A percentile compares a stretch with the other conserved stretches of the same genome.
Conservation (phyloP, 1,140 invertebrate species). For the Papilio polytes region DNA sequence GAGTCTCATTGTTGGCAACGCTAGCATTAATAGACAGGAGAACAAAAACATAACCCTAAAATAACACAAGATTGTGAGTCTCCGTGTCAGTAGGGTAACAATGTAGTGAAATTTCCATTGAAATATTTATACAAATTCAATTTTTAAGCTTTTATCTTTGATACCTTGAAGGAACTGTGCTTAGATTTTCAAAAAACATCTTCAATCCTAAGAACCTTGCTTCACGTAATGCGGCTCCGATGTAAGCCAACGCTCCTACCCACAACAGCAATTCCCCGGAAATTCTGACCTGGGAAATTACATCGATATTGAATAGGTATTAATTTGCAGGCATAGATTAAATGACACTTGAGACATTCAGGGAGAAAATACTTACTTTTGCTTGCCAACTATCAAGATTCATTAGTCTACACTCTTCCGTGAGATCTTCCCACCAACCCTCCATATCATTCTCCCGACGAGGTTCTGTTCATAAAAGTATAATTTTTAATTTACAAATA, state of each 20-base stretch:
- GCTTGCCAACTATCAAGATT: conserved; percentile 84
- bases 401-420: conserved; percentile 89
- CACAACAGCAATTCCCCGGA: conserved; percentile 89
- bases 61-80: neutral
- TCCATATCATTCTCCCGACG: conserved; percentile 80
- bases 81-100: neutral
- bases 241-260: conserved; percentile 91
- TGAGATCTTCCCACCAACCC: conserved; percentile 88
- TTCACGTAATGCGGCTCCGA: conserved; percentile 92
- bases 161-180: conserved; percentile 83
- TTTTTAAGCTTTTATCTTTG: neutral
- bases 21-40: conserved; percentile 94
- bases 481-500: neutral
- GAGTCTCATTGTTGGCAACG: conserved; percentile 92
- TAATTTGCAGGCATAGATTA: neutral
- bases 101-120: too few species aligned
- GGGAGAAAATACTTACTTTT: conserved; percentile 70
- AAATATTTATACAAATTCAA: neutral
- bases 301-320: neutral
- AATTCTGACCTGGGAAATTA: conserved; percentile 84
- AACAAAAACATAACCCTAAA: conserved; percentile 95
- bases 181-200: conserved; percentile 96
- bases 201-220: conserved; percentile 92
- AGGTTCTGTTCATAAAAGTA: conserved; percentile 55
- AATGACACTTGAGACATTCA: neutral